phyloP scores from a whole-genome alignment of 92 coral and sea anemone genomes.

The Micromussa lordhowensis region DNA sequence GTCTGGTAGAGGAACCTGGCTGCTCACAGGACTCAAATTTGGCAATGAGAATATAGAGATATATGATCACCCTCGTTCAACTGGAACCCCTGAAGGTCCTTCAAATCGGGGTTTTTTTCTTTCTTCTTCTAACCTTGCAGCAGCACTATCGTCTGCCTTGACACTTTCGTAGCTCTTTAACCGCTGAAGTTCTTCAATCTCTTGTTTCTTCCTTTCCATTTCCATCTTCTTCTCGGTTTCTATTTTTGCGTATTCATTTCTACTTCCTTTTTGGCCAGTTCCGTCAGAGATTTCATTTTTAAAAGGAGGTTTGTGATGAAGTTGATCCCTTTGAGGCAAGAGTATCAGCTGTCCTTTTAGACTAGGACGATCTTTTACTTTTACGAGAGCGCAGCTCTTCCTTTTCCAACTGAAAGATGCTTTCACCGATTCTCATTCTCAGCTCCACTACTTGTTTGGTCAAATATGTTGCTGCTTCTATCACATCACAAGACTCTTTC shows the following conservation, averaged over 20 bases:
- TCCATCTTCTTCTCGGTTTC: conserved; percentile 41
- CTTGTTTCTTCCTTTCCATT: conserved; percentile 44
- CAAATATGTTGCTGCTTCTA: not conserved
- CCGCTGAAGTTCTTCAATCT: conserved; percentile 49
- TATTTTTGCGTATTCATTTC: conserved; percentile 14
- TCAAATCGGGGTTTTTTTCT: conserved; percentile 22
- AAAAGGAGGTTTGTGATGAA: not conserved
- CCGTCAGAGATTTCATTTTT: conserved; percentile 51
- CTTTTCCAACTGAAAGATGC: not conserved
- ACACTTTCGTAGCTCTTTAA: conserved; percentile 54
- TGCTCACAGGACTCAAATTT: not conserved
- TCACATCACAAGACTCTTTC: not conserved
- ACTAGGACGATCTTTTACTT: not conserved
- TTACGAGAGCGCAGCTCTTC: conserved; percentile 5
- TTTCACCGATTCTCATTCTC: conserved; percentile 10
- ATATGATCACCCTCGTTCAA: not conserved
- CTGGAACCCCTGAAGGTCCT: conserved; percentile 19
- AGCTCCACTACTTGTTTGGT: conserved; percentile 16
- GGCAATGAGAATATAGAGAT: conserved; percentile 35
- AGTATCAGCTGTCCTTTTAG: not conserved
- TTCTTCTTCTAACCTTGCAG: not conserved
- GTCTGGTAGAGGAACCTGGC: not conserved
- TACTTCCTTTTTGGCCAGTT: conserved; percentile 48
- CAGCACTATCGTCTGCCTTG: conserved; percentile 36
- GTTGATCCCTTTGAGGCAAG: not conserved